Conservation (phyloP, 2,113 vertebrate genomes). For the Corapipo altera region DNA sequence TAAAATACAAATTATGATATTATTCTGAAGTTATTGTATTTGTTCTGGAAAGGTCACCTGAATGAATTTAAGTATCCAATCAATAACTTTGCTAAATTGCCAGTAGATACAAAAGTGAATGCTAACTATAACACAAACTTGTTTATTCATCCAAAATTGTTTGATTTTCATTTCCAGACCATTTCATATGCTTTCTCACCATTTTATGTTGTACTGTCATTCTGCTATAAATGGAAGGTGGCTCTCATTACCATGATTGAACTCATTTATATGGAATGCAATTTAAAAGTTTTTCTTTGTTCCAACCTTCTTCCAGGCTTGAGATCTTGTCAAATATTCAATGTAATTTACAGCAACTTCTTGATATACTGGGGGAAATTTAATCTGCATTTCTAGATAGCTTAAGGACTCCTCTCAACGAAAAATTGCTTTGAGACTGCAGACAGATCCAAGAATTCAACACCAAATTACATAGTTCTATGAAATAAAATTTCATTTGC, state of each 20-base stretch:
- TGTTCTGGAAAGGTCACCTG: background rate
- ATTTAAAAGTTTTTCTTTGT: background rate
- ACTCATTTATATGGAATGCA: background rate
- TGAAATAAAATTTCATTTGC: background rate
- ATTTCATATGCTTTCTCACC: background rate
- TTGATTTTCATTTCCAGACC: background rate
- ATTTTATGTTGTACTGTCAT: background rate
- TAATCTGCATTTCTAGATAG: background rate
- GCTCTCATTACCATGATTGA: background rate
- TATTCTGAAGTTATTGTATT: background rate
- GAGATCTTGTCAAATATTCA: background rate
- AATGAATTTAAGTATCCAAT: background rate
- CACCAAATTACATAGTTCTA: background rate
- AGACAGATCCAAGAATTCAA: background rate
- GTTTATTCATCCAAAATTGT: background rate
- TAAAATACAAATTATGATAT: background rate
- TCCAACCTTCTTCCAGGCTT: background rate
- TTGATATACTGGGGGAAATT: background rate
- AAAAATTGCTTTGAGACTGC: background rate
- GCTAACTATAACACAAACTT: background rate
- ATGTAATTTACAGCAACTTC: background rate
- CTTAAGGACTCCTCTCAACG: background rate
- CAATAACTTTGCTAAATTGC: background rate
- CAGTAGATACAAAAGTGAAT: background rate
- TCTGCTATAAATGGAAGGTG: background rate